Evolutionary conservation across 2,113 vertebrate genomes (phyloP), one percentile per base, ranked within the genome.

Genomic region (Nanorana parkeri): DNA sequence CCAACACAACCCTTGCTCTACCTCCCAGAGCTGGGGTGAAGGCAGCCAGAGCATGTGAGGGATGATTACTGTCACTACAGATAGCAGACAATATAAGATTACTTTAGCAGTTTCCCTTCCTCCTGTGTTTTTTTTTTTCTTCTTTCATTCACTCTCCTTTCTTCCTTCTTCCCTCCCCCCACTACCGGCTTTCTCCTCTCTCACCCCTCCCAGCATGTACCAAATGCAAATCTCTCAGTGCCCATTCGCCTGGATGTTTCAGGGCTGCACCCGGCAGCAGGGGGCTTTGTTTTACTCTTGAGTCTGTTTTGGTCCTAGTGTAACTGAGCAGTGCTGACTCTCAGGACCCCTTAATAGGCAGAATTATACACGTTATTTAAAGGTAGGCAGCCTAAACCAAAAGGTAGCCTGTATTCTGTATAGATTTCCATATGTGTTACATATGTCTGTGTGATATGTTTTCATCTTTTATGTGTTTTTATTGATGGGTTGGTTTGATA

Each of bases 11-110:
- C 94, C 94, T 93, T 94, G 89, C 76, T 92, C 85, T 91, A 86
- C 81, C 73, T 88, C 89, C 85, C 86, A 89, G 91, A 87, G 86
- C 86, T 23, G 81, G 87, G 92, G 90, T 92, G 90, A 92, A 85
- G 90, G 88, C 89, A 91, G 81, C 86, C 88, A 84, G 91, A 93
- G 92, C 95, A 97, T 94, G 91, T 94, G 93, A 94, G 93, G 93
- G 93, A 94, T 94, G 93, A 89, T 91, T 89, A 90, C 86, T 92
- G 90, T 92, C 92, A 91, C 41, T 90, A 87, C 84, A 85, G 88
- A 84, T 86, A 84, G 84, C 87, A 91, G 90, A 93, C 91, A 93
- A 92, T 92, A 91, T 90, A 89, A 91, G 91, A 93, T 93, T 88
- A 89, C 90, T 93, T 92, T 86, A 90, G 87, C 90, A 90, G 89